Evolutionary conservation across 1,140 invertebrate genomes (phyloP).

Genomic region (Agrypnia vestita): DNA sequence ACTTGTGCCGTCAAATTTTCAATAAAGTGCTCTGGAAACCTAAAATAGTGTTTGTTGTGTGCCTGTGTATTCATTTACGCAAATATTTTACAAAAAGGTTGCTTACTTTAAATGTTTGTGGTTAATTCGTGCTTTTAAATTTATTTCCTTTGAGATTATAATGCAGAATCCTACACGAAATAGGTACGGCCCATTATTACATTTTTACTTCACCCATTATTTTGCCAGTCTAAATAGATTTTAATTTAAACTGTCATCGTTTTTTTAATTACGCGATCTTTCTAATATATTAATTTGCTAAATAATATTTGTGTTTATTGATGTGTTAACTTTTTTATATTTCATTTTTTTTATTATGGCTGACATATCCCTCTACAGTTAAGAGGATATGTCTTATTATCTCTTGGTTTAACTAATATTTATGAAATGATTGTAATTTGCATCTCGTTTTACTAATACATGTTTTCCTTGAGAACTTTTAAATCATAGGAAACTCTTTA

Average conservation of each 20-base stretch:
- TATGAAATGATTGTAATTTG: not conserved
- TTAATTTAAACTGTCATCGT: no score
- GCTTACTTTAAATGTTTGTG: not conserved
- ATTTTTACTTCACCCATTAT: not conserved
- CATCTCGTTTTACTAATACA: no score
- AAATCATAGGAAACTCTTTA: no score
- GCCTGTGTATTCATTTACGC: not conserved
- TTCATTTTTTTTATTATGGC: not conserved
- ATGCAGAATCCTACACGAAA: not conserved
- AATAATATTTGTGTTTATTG: no score
- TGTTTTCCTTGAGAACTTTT: no score
- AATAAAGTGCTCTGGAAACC: conserved; percentile 31
- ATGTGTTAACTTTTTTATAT: not conserved
- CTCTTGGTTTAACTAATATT: conserved; percentile 7
- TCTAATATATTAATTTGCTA: no score
- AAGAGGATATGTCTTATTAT: conserved; percentile 35
- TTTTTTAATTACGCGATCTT: no score
- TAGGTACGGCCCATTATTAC: conserved; percentile 28
- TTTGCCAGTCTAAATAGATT: no score
- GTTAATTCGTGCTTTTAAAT: not conserved
- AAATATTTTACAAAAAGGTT: conserved; percentile 11
- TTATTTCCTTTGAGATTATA: not conserved
- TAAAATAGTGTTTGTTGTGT: conserved; percentile 23
- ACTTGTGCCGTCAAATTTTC: conserved; percentile 30
- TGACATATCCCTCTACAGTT: conserved; percentile 21